Evolutionary conservation across 2,113 vertebrate species (phyloP).

Genomic region (Jaculus jaculus): DNA sequence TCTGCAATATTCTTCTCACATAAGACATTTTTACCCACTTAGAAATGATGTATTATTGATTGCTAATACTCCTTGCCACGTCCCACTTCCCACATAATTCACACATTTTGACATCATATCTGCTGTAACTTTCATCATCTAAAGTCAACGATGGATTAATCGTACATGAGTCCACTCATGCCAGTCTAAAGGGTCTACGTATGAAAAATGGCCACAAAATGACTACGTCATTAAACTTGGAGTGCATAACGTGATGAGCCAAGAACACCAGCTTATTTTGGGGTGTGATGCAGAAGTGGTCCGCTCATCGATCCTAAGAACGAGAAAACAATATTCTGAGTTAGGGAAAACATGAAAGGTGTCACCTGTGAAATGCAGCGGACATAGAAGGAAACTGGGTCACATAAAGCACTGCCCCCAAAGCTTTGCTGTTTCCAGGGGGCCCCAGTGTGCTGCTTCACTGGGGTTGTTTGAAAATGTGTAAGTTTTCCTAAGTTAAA

Average conservation of each 20-base stretch:
- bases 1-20: background rate
- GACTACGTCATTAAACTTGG: background rate
- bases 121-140: slow-evolving; percentile 22
- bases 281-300: background rate
- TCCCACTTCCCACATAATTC: background rate
- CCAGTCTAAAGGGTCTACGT: slow-evolving; percentile 17
- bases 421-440: slow-evolving; percentile 5
- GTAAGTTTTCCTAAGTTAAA: background rate
- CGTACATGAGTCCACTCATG: background rate
- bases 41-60: background rate
- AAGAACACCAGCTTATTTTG: background rate
- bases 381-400: background rate
- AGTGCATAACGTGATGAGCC: background rate
- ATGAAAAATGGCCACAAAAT: slow-evolving; percentile 33
- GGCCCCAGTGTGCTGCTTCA: background rate
- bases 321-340: background rate
- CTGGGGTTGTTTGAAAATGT: slow-evolving; percentile 23
- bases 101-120: background rate
- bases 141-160: slow-evolving; percentile 43
- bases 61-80: background rate
- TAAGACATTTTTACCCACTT: background rate
- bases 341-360: background rate
- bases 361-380: background rate
- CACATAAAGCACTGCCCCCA: background rate
- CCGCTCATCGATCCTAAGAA: slow-evolving; percentile 23